phyloP scores from a whole-genome alignment of 1,140 invertebrate genomes.

The Tetranychus urticae region DNA sequence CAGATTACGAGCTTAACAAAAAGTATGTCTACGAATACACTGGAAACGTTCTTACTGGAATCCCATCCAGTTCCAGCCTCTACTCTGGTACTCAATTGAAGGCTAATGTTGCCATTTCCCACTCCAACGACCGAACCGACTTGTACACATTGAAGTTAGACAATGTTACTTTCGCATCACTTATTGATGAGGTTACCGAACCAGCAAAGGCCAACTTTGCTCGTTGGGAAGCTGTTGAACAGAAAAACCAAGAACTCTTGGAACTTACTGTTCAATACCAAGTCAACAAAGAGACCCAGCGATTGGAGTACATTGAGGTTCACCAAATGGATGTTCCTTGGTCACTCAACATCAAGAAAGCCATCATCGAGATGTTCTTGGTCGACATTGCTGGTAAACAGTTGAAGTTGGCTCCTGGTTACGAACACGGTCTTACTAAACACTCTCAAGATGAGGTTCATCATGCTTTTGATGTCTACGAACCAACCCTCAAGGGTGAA shows the following conservation, averaged over 20 bases:
- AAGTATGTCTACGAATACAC: neutral
- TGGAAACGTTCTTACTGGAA: neutral
- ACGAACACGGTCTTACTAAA: neutral
- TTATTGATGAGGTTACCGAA: neutral
- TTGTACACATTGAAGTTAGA: neutral
- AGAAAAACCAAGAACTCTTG: neutral
- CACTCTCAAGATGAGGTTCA: neutral
- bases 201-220: neutral
- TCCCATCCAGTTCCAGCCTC: neutral
- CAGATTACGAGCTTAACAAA: neutral
- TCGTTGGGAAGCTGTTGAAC: neutral
- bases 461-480: neutral
- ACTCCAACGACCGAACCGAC: neutral
- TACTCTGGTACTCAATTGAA: neutral
- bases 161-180: neutral
- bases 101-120: neutral
- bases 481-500: conserved; percentile 1
- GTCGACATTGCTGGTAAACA: conserved; percentile 12
- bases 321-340: conserved; percentile 15
- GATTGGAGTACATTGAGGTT: conserved; percentile 10
- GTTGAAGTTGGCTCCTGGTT: neutral
- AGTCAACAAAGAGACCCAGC: neutral
- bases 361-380: conserved; percentile 17
- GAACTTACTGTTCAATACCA: neutral
- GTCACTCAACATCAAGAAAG: conserved; percentile 20